Evolutionary conservation across 64 coral and sea anemone genomes (phyloP).

Genomic region (Dendrophyllia cribrosa): DNA sequence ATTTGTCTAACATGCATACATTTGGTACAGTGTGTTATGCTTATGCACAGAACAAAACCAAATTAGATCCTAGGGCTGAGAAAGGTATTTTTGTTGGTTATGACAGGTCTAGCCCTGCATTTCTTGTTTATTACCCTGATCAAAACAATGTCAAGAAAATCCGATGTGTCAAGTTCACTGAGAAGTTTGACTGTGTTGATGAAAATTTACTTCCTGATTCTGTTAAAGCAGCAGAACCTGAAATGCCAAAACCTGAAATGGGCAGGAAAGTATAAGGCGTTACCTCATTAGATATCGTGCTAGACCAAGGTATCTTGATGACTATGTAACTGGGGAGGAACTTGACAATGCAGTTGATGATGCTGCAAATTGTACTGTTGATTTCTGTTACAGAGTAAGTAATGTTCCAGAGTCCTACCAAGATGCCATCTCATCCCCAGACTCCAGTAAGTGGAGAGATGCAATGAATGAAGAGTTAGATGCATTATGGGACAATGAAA

Average conservation of each 20-base stretch:
- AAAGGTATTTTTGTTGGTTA: constrained; percentile 68
- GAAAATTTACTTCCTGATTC: background rate
- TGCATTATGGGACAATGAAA: constrained; percentile 48
- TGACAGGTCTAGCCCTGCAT: constrained; percentile 55
- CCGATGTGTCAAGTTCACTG: constrained; percentile 17
- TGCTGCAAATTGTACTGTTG: constrained; percentile 10
- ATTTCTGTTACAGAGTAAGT: constrained; percentile 54
- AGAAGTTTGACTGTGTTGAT: background rate
- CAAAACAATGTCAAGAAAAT: constrained; percentile 25
- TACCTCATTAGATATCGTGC: background rate
- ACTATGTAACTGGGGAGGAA: background rate
- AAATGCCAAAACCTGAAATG: background rate
- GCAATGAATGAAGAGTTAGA: constrained; percentile 63
- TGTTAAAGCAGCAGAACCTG: background rate
- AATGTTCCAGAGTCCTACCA: constrained; percentile 30
- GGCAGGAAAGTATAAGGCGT: background rate
- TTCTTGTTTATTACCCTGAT: constrained; percentile 64
- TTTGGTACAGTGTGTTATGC: constrained; percentile 69
- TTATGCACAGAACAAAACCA: constrained; percentile 41
- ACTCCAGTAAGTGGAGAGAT: constrained; percentile 50
- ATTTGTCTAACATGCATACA: constrained; percentile 38
- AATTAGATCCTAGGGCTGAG: constrained; percentile 29
- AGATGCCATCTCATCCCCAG: constrained; percentile 30
- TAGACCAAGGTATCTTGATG: constrained; percentile 4
- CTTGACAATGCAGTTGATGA: background rate